These are phyloP conservation scores for Harpagifer antarcticus DNA, from an alignment of 2,797 vertebrate genomes.

Conservation along the genomic window DNA sequence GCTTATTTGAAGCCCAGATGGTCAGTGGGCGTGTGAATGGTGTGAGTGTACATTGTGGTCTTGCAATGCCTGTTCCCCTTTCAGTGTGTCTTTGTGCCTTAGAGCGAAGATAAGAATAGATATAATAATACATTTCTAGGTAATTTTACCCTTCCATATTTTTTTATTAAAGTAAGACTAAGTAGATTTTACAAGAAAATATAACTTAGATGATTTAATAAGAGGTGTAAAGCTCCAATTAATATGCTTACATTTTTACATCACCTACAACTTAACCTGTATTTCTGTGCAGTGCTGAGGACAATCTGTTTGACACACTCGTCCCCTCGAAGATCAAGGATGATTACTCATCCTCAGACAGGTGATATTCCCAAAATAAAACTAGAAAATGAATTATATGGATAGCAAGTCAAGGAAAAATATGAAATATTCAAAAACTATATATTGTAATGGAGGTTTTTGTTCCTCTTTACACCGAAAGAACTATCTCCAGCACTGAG, in stretches of 20 bases:
- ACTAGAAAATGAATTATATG: not conserved
- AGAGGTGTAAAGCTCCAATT: not conserved
- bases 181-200: not conserved
- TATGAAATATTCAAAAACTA: no score
- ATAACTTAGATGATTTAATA: not conserved
- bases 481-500: slow-evolving; percentile 53
- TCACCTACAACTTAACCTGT: not conserved
- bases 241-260: not conserved
- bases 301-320: slow-evolving; percentile 54
- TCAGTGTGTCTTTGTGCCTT: not conserved
- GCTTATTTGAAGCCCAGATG: slow-evolving; percentile 22
- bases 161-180: not conserved
- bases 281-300: slow-evolving; percentile 55
- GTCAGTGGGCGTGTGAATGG: slow-evolving; percentile 22
- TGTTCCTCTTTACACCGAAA: slow-evolving; percentile 54
- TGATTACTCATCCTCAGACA: slow-evolving; percentile 21
- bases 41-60: slow-evolving; percentile 6
- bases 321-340: slow-evolving; percentile 26
- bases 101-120: not conserved
- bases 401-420: not conserved
- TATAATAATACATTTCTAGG: not conserved
- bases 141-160: not conserved
- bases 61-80: not conserved
- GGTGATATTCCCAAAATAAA: slow-evolving; percentile 38
- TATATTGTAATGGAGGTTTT: not conserved